Evolutionary conservation across 2,113 vertebrate species (phyloP), one percentile per base, ranked within the genome.

Genomic region (Haemorhous mexicanus): DNA sequence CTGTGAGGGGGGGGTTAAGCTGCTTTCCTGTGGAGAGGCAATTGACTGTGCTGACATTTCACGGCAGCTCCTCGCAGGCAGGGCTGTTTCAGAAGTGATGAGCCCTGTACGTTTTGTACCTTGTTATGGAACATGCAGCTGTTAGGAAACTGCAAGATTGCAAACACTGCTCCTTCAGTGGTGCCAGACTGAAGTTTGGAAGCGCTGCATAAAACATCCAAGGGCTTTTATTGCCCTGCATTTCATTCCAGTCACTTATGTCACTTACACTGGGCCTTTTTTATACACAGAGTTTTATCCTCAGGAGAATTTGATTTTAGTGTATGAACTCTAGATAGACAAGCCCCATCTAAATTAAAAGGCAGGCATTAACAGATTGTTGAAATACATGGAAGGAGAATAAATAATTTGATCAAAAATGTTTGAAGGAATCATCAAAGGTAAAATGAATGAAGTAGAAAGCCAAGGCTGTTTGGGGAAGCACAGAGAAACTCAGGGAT

Each of bases 101-200:
- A 94, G 89, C 66, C 79, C 56, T 77, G 93, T 32, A 91, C 35
- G 14, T 87, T 95, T 43, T 95, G 94, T 95, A 76, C 83, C 72
- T 82, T 82, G 84, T 94, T 87, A 55, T 33, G 81, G 89, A 75
- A 94, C 49, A 27, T 35, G 67, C 95, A 95, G 87, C 84, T 96
- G 95, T 32, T 94, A 82, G 59, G 41, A 74, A 76, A 72, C 4
- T 76, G 84, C 74, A 78, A 89, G 83, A 56, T 83, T 87, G 76
- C 78, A 81, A 90, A 87, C 59, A 37, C 9, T 13, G 63, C 58
- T 88, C 90, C 85, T 67, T 78, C 77, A 94, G 76, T 14, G 86
- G 78, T 76, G 94, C 89, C 81, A 95, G 84, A 1, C 43, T 89
- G 84, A 56, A 85, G 55, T 63, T 21, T 73, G 62, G 81, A 61